phyloP scores from a whole-genome alignment of 2,113 vertebrate genomes.

The Hemicordylus capensis region DNA sequence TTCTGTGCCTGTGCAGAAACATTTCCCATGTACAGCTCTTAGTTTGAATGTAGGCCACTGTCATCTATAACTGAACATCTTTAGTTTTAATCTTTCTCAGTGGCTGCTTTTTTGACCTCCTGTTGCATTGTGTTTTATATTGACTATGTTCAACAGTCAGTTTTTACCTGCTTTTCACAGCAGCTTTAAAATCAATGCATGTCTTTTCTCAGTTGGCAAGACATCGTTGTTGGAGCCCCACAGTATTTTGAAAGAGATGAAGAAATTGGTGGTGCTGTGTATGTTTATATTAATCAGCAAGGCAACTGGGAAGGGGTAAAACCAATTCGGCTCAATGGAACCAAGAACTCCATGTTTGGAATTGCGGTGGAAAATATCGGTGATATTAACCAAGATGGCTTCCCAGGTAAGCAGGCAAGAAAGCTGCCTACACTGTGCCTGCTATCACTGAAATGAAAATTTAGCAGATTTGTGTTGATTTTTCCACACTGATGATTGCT shows the following conservation, averaged over 20 bases:
- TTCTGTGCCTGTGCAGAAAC: no score
- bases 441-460: background rate
- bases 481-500: background rate
- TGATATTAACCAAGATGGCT: constrained; percentile 93
- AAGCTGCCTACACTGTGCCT: no score
- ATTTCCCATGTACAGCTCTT: no score
- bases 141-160: background rate
- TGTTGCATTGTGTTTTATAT: background rate
- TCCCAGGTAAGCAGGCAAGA: constrained; percentile 76
- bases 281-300: constrained; percentile 90
- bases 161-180: background rate
- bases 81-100: background rate
- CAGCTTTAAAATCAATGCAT: constrained; percentile 18
- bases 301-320: constrained; percentile 85
- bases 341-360: constrained; percentile 96
- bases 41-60: no score
- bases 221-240: constrained; percentile 95
- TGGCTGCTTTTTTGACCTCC: background rate
- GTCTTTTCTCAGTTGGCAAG: constrained; percentile 86
- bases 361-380: constrained; percentile 92
- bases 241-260: constrained; percentile 92
- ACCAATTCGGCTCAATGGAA: constrained; percentile 87
- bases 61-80: background rate
- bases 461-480: background rate
- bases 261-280: constrained; percentile 92